phyloP scores from a whole-genome alignment of 2,888 invertebrate genomes.

The Orgyia antiqua region DNA sequence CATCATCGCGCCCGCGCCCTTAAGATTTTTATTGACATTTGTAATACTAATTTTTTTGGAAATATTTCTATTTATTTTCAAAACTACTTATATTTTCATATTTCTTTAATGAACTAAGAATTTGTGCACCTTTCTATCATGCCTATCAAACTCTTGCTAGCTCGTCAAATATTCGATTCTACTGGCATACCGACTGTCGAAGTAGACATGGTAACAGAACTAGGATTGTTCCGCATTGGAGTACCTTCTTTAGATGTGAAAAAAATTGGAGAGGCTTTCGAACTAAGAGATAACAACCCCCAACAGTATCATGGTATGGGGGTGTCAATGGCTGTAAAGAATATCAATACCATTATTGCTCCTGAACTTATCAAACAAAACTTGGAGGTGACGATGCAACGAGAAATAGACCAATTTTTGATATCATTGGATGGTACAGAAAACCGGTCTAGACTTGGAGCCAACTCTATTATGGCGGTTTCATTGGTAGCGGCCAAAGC shows the following conservation, averaged over 20 bases:
- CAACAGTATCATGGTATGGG: conserved; percentile 94
- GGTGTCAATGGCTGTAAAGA: conserved; percentile 91
- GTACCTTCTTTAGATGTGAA: conserved; percentile 98
- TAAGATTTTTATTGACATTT: too few species aligned
- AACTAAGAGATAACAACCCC: conserved; percentile 94
- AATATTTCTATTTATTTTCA: too few species aligned
- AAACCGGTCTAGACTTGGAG: conserved; percentile 95
- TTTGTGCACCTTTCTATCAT: too few species aligned
- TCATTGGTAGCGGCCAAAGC: conserved; percentile 98
- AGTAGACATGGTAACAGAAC: conserved; percentile 89
- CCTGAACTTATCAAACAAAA: conserved; percentile 88
- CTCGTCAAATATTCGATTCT: conserved; percentile 98
- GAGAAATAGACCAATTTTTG: conserved; percentile 91
- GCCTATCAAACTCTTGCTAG: conserved; percentile 93
- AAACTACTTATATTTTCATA: too few species aligned
- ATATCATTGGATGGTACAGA: conserved; percentile 95
- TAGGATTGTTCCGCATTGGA: conserved; percentile 93
- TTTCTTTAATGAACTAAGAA: too few species aligned
- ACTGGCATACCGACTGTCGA: conserved; percentile 98
- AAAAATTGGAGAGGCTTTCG: conserved; percentile 95
- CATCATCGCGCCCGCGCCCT: too few species aligned
- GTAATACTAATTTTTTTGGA: too few species aligned
- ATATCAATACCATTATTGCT: conserved; percentile 90
- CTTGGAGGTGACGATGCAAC: conserved; percentile 93
- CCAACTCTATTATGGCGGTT: conserved; percentile 97